These are phyloP conservation scores for Loris lydekkerianus DNA, from an alignment of 2,797 vertebrate species.

Conservation along the genomic window DNA sequence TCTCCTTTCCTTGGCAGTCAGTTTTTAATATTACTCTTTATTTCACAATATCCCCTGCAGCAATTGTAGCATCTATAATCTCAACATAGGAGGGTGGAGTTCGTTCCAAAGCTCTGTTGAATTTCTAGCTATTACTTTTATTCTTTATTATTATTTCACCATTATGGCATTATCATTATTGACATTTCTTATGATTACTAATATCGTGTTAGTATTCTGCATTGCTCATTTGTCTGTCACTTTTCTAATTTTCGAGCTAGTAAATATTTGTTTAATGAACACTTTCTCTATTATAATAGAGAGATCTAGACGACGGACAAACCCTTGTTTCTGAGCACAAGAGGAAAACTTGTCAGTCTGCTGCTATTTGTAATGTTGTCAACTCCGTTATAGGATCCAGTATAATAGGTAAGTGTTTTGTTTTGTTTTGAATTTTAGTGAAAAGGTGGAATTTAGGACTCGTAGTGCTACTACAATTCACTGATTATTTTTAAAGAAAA, in stretches of 20 bases:
- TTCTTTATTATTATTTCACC: background rate
- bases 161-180: background rate
- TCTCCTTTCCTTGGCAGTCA: background rate
- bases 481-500: constrained; percentile 19
- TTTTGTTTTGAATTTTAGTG: constrained; percentile 32
- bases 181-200: background rate
- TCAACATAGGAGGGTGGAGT: background rate
- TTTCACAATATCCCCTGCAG: background rate
- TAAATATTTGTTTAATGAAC: constrained; percentile 44
- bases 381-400: constrained; percentile 98
- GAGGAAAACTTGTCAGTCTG: constrained; percentile 86
- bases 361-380: constrained; percentile 96
- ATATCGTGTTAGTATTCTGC: background rate
- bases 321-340: constrained; percentile 87
- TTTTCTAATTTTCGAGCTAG: background rate
- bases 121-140: background rate
- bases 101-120: background rate
- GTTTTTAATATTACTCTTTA: background rate
- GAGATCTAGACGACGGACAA: constrained; percentile 88
- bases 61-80: background rate
- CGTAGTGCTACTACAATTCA: background rate
- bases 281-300: constrained; percentile 84
- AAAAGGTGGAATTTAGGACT: background rate
- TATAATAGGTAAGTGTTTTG: constrained; percentile 92
- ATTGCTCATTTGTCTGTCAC: background rate